Evolutionary conservation across 2,797 vertebrate species (phyloP), one percentile per base, ranked within the genome.

Genomic region (Liparis tanakae): DNA sequence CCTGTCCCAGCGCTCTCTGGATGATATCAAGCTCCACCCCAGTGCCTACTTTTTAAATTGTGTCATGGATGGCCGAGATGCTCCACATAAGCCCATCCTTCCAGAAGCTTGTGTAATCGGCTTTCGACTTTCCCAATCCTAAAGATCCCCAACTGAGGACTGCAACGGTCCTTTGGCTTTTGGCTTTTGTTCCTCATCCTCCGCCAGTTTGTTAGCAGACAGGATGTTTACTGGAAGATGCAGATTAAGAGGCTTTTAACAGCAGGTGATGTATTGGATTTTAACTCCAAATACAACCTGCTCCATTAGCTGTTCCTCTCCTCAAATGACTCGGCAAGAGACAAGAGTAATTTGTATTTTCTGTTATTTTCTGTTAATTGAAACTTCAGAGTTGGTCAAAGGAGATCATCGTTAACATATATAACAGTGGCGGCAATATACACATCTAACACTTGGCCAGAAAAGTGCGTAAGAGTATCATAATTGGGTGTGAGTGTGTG

Each of bases 101-200:
- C 25, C 25, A 30, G 25, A 30, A 30, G 25, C 25, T 30, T 30
- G 25, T 30, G 25, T 30, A 30, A 30, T 30, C 25, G 25, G 25
- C 25, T 30, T 30, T 30, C 25, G 25, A 30, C 37, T 39, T 39
- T 39, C 37, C 37, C 7, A 39, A 10, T 39, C 7, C 37, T 39
- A 3, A 39, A 41, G 39, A 41, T 12, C 39, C 39, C 39, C 39
- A 41, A 41, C 39, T 41, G 10, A 41, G 39, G 39, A 13, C 39
- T 10, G 39, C 12, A 13, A 41, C 12, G 39, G 80, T 90, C 66
- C 84, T 84, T 81, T 81, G 80, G 80, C 86, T 83, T 83, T 80
- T 72, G 70, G 66, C 81, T 87, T 91, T 86, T 83, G 81, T 73
- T 51, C 62, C 57, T 30, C 66, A 77, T 64, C 36, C 60, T 61